These are phyloP conservation scores for Pteropus rufus DNA, from an alignment of 2,797 vertebrate species.

Conservation along the genomic window DNA sequence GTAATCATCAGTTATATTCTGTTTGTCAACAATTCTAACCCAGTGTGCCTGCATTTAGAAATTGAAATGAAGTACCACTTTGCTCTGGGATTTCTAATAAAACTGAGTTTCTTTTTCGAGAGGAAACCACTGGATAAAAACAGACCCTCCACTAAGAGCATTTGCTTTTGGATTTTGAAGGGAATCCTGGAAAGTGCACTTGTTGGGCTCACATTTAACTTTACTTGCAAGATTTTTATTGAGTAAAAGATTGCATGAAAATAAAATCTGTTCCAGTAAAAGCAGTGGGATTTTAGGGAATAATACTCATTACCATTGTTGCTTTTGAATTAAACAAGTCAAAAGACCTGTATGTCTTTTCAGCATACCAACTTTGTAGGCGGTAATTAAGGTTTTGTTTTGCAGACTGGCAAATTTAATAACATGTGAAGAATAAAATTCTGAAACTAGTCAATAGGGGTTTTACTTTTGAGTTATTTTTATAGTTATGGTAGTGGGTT, in stretches of 20 bases:
- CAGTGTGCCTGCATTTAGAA: slow-evolving; percentile 35
- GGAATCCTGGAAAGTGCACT: slow-evolving; percentile 76
- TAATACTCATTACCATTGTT: slow-evolving; percentile 70
- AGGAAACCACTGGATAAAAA: slow-evolving; percentile 54
- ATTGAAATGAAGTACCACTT: slow-evolving; percentile 65
- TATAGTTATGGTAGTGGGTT: slow-evolving; percentile 39
- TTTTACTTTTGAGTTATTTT: slow-evolving; percentile 64
- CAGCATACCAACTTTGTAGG: slow-evolving; percentile 53
- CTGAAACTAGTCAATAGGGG: slow-evolving; percentile 21
- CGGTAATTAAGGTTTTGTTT: slow-evolving; percentile 62
- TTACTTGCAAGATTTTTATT: slow-evolving; percentile 74
- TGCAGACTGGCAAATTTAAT: slow-evolving; percentile 47
- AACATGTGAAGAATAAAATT: slow-evolving; percentile 56
- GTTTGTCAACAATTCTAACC: slow-evolving; percentile 63
- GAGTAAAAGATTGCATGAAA: slow-evolving; percentile 71
- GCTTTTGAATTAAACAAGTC: slow-evolving; percentile 73
- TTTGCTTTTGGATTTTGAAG: slow-evolving; percentile 70
- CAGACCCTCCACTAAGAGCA: slow-evolving; percentile 55
- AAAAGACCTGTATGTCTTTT: slow-evolving; percentile 48
- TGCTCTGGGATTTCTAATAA: slow-evolving; percentile 59
- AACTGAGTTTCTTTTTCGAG: slow-evolving; percentile 42
- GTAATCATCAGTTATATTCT: slow-evolving; percentile 55
- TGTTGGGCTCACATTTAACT: slow-evolving; percentile 73
- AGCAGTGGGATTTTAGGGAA: slow-evolving; percentile 66
- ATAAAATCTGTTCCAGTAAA: slow-evolving; percentile 64